Percentiles rank a stretch among this genome's conserved stretches.
Evolutionary conservation across 2,888 invertebrate species (phyloP).

Genomic region (Glyphotaelius pellucidus): DNA sequence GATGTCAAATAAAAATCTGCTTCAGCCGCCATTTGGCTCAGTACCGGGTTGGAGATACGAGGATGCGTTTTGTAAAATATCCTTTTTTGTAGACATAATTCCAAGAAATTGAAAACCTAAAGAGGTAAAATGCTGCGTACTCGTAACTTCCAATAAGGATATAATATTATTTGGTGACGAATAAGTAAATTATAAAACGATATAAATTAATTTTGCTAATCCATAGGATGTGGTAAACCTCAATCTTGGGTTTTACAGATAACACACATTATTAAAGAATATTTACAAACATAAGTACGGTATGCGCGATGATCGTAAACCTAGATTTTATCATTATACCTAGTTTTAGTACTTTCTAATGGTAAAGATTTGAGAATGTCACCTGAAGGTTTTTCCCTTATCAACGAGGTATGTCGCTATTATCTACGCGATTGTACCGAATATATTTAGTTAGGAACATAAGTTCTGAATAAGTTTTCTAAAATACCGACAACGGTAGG

Average conservation of each 20-base stretch:
- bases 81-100: background rate
- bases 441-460: too few species aligned
- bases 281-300: background rate
- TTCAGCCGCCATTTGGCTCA: background rate
- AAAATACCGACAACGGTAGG: too few species aligned
- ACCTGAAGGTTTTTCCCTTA: too few species aligned
- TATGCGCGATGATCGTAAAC: background rate
- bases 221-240: background rate
- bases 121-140: background rate
- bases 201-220: background rate
- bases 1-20: background rate
- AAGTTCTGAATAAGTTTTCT: too few species aligned
- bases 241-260: background rate
- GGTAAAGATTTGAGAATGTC: too few species aligned
- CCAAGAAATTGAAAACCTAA: background rate
- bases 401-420: too few species aligned
- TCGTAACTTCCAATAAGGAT: background rate
- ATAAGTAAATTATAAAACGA: background rate
- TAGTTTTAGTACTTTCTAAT: background rate
- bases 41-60: background rate
- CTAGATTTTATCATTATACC: background rate
- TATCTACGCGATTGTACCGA: too few species aligned
- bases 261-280: background rate
- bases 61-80: background rate
- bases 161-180: background rate